Percentiles rank a stretch among this genome's conserved stretches.
Conservation (phyloP, 2,113 vertebrate species). For the Phaetusa simplex region DNA sequence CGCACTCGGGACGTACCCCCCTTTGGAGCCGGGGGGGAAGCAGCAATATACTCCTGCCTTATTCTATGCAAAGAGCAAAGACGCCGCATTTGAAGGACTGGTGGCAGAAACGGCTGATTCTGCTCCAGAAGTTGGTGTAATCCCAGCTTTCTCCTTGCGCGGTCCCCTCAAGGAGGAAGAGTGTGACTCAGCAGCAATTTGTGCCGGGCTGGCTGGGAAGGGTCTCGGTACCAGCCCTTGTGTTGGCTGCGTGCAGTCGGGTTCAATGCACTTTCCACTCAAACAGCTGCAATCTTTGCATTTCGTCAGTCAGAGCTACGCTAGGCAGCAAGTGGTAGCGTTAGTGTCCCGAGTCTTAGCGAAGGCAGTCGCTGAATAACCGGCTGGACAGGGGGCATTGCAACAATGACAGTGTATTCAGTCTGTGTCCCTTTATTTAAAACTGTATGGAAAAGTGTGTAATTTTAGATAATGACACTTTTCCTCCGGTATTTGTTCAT, state of each 20-base stretch:
- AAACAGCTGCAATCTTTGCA: not conserved
- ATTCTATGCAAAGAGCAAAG: not conserved
- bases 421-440: not conserved
- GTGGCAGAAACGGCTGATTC: not conserved
- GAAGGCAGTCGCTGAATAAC: not conserved
- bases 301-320: not conserved
- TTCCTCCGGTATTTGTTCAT: not conserved
- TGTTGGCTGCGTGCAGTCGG: not conserved
- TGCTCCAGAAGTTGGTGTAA: not conserved
- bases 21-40: not conserved
- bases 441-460: not conserved
- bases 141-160: not conserved
- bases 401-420: not conserved
- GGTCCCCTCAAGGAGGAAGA: rapidly evolving
- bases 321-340: not conserved
- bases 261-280: not conserved
- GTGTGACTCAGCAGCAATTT: not conserved
- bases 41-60: not conserved
- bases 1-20: rapidly evolving
- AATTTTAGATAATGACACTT: not conserved
- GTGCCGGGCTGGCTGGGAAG: not conserved
- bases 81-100: not conserved
- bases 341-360: not conserved
- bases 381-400: not conserved
- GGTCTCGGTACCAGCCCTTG: not conserved